Conservation (phyloP, 1,140 invertebrate species). For the Phortica variegata region DNA sequence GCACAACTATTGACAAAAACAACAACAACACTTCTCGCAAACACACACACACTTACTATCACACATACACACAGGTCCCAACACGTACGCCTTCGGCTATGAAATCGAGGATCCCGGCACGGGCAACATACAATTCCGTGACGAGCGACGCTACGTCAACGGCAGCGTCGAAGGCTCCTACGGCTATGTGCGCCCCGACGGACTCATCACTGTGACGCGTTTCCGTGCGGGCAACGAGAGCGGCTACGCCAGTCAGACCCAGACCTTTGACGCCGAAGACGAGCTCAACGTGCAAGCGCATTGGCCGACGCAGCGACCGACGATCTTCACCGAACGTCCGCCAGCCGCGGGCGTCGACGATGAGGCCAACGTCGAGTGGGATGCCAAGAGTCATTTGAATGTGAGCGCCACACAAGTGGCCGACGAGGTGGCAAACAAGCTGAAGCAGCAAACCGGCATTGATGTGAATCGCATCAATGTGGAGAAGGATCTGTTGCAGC, state of each 20-base stretch:
- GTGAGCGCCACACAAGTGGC: conserved; percentile 34
- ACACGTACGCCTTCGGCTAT: conserved; percentile 70
- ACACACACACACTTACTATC: neutral
- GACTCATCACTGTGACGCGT: conserved; percentile 60
- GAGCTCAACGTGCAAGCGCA: conserved; percentile 8
- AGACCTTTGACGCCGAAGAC: conserved; percentile 31
- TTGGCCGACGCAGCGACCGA: conserved; percentile 39
- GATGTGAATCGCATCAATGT: conserved; percentile 37
- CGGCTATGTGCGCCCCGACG: conserved; percentile 66
- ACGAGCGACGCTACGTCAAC: conserved; percentile 66
- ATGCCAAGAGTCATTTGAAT: conserved; percentile 42
- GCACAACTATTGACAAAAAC: neutral
- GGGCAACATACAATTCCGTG: conserved; percentile 67
- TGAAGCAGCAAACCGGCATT: conserved; percentile 36
- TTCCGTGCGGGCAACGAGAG: conserved; percentile 64
- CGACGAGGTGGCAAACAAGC: conserved; percentile 21
- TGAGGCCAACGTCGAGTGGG: conserved; percentile 29
- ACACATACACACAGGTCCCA: conserved; percentile 56
- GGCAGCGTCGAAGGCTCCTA: conserved; percentile 69
- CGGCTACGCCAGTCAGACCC: conserved; percentile 59
- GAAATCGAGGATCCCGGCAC: conserved; percentile 64
- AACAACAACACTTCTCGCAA: neutral
- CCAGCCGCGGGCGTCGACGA: neutral
- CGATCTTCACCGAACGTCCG: conserved; percentile 18
- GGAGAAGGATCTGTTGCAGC: conserved; percentile 29